Percentiles rank a stretch among this genome's conserved stretches.
phyloP scores from a whole-genome alignment of 1,140 invertebrate species.

The Sminthurinus signatus region DNA sequence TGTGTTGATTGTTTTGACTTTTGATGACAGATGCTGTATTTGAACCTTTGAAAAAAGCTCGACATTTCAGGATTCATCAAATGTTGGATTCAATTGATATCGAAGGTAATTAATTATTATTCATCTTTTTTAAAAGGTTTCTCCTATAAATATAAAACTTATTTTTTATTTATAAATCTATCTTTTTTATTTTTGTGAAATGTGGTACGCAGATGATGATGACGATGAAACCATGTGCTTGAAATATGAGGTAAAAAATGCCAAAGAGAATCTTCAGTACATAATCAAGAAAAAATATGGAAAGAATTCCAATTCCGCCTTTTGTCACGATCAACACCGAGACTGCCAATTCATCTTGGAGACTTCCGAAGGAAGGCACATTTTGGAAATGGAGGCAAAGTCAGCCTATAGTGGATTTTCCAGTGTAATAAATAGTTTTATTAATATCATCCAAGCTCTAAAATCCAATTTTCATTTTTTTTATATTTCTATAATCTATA shows the following conservation, averaged over 20 bases:
- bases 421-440: neutral
- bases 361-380: neutral
- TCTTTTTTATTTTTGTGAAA: neutral
- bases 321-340: neutral
- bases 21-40: slow-evolving; percentile 7
- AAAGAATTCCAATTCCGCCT: neutral
- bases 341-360: neutral
- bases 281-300: neutral
- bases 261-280: neutral
- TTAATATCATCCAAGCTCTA: neutral
- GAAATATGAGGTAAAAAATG: neutral
- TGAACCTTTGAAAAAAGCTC: neutral
- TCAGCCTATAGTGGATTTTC: slow-evolving; percentile 8
- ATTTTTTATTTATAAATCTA: neutral
- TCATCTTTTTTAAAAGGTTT: neutral
- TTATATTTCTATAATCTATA: neutral
- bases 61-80: neutral
- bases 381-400: neutral
- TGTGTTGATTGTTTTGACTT: neutral
- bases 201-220: neutral
- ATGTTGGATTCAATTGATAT: neutral
- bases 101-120: neutral
- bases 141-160: neutral
- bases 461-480: too few relatives aligned
- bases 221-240: neutral